Base-by-base conservation (phyloP, 2,888 invertebrate genomes). In the Spatulosminthurus flaviceps region DNA sequence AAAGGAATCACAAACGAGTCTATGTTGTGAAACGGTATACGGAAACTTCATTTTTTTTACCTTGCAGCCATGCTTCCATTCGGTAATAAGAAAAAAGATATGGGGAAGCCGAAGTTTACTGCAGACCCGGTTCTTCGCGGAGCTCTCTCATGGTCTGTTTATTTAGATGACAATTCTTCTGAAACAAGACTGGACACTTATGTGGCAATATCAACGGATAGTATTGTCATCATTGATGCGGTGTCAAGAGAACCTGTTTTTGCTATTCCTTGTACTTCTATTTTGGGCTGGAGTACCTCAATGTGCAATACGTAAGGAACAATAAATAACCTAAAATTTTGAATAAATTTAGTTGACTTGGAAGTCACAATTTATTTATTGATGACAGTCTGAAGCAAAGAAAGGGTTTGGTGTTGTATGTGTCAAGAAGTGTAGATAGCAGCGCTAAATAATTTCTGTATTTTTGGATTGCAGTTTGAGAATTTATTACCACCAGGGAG, bases 401-500 rank as follows among this genome's bases (percentile, higher is more conserved):
- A n/a, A 13, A 51, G 51, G 2, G 16, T 66, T 34, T 64, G 70
- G 64, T 13, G 16, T 60, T 60, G 21, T 75, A 21, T 7, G 13
- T 79, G 24, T 29, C 29, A 34, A 29, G n/a, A 69, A 26, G n/a
- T n/a, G n/a, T n/a, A n/a, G 13, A 24, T 1, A 22, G 28, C 13
- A 26, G 26, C 28, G 0, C 34, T 70, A 34, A 41, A 1, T 29
- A 70, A 13, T 21, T 70, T 7, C n/a, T 70, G 13, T 43, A n/a
- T 72, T 69, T 69, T 69, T 42, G 1, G 11, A 19, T 69, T 85
- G 21, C 89, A 93, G 93, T 85, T 88, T 95, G 80, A 90, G 94
- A 81, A 89, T 96, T 80, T 97, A 95, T 89, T 95, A 96, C 89
- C 96, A 97, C 88, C 95, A 95, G 88, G 96, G 97, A 1, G 97